Evolutionary conservation across 2,797 vertebrate genomes (phyloP).

Genomic region (Micromesistius poutassou): DNA sequence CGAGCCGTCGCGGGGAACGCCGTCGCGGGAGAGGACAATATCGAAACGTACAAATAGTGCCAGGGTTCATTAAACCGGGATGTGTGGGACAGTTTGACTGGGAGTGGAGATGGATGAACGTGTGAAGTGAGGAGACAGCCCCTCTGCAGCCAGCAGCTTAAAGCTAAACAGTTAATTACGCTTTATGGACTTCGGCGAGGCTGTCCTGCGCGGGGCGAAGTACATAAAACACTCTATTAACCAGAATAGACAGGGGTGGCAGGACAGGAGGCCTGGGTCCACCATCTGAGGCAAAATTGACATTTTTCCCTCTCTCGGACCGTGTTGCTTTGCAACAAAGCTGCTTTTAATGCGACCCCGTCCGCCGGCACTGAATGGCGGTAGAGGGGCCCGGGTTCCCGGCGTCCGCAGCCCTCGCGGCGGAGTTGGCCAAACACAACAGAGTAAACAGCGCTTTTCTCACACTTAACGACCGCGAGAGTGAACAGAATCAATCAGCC

Average conservation of each 20-base stretch:
- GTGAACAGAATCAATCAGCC: slow-evolving; percentile 58
- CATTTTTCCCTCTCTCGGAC: slow-evolving; percentile 80
- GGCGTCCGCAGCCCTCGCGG: slow-evolving; percentile 59
- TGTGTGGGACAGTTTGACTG: slow-evolving; percentile 58
- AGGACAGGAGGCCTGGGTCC: not conserved
- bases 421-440: slow-evolving; percentile 69
- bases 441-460: slow-evolving; percentile 75
- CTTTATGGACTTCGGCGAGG: slow-evolving; percentile 70
- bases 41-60: slow-evolving; percentile 46
- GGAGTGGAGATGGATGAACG: slow-evolving; percentile 65
- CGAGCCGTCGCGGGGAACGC: slow-evolving; percentile 10
- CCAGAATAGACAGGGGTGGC: slow-evolving; percentile 57
- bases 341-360: slow-evolving; percentile 73
- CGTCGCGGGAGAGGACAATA: slow-evolving; percentile 19
- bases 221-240: slow-evolving; percentile 84
- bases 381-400: slow-evolving; percentile 48
- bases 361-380: slow-evolving; percentile 71
- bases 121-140: slow-evolving; percentile 67
- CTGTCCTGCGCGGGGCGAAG: slow-evolving; percentile 67
- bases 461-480: slow-evolving; percentile 60
- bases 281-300: slow-evolving; percentile 66
- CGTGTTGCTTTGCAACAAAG: slow-evolving; percentile 85
- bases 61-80: slow-evolving; percentile 54
- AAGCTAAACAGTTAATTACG: slow-evolving; percentile 74
- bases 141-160: slow-evolving; percentile 69